Percentiles rank a stretch among this genome's conserved stretches.
These are phyloP conservation scores for Enteromius thamalakanensis DNA, from an alignment of 2,797 vertebrate genomes.

Conservation along the genomic window DNA sequence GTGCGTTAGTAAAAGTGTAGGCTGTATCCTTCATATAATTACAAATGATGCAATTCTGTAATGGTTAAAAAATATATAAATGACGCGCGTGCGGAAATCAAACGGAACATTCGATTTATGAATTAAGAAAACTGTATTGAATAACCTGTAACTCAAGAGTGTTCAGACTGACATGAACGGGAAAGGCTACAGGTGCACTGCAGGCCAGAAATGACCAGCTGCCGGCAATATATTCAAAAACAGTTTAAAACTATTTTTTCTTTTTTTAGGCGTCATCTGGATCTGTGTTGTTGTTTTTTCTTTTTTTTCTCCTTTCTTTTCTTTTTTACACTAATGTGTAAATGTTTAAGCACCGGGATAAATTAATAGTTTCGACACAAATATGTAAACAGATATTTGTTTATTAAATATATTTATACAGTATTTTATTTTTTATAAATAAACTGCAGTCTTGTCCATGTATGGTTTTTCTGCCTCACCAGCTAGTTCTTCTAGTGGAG, in stretches of 20 bases:
- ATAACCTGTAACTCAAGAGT: constrained; percentile 8
- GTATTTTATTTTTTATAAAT: background rate
- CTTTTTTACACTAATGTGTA: background rate
- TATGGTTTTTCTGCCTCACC: constrained; percentile 7
- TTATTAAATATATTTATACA: background rate
- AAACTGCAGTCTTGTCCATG: constrained; percentile 2
- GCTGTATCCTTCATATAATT: constrained; percentile 1
- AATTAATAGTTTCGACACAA: background rate
- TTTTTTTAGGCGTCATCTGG: background rate
- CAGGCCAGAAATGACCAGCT: background rate
- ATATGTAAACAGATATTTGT: background rate
- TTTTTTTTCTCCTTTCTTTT: background rate
- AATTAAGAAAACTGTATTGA: constrained; percentile 2
- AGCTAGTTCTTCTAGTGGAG: background rate
- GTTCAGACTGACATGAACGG: constrained; percentile 16
- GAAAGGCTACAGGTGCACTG: constrained; percentile 33
- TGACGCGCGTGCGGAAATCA: background rate
- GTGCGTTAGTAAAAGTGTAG: background rate
- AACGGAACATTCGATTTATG: background rate
- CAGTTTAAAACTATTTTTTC: background rate
- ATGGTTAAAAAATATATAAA: background rate
- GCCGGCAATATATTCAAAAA: background rate
- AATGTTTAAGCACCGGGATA: background rate
- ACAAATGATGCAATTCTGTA: background rate
- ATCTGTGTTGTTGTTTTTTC: background rate